Conservation (phyloP, 2,888 invertebrate species). For the Tetragnatha montana region DNA sequence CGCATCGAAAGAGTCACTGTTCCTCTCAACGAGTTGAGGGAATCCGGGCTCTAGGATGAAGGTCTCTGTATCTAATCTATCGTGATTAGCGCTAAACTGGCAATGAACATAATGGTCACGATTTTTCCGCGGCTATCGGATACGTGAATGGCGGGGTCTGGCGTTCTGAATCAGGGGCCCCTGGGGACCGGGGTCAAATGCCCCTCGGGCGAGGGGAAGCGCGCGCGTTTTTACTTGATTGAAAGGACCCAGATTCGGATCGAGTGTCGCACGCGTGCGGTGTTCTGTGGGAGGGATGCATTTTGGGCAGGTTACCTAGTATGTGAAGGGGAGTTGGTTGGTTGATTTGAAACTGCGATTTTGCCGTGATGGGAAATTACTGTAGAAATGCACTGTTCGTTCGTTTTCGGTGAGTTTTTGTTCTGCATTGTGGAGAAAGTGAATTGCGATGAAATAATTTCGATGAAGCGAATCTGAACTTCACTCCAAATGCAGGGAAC, state of each 20-base stretch:
- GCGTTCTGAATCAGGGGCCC: slow-evolving; percentile 22
- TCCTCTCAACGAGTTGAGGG: slow-evolving; percentile 9
- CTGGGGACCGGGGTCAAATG: slow-evolving; percentile 33
- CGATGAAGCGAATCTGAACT: no score
- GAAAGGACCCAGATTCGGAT: neutral
- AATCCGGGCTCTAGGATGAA: slow-evolving; percentile 27
- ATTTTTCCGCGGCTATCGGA: slow-evolving; percentile 56
- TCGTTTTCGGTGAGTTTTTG: no score
- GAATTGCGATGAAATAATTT: no score
- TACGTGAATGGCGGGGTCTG: slow-evolving; percentile 44
- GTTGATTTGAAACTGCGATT: neutral
- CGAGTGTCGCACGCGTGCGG: neutral
- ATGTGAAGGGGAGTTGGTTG: neutral
- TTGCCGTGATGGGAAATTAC: neutral
- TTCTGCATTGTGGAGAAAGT: no score
- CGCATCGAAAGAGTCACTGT: neutral
- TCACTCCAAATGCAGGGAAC: no score
- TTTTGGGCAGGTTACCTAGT: no score
- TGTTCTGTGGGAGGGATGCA: neutral
- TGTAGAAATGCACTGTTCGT: no score
- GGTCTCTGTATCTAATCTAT: slow-evolving; percentile 64
- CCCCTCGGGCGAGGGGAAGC: neutral
- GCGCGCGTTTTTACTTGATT: slow-evolving; percentile 13
- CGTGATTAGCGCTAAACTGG: slow-evolving; percentile 67
- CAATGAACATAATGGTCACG: slow-evolving; percentile 67